Evolutionary conservation across 2,888 invertebrate species (phyloP), one percentile per base, ranked within the genome.

Genomic region (Drosophila fulvimacula): DNA sequence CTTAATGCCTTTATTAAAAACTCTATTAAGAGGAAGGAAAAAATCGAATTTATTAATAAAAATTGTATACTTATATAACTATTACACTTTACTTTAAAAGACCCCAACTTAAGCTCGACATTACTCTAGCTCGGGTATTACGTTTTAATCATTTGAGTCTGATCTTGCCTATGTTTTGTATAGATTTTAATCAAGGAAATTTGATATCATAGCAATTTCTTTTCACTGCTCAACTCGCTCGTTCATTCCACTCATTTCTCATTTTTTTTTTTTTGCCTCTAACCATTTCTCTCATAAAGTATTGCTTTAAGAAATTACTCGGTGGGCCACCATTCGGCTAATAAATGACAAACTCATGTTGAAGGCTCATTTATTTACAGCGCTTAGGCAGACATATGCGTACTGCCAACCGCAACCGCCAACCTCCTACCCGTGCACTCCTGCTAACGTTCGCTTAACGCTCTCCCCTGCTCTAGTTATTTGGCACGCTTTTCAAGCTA

Each of bases 341-440:
- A 63, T 76, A 76, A 79, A 88, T 89, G 88, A 88, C 80, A 85
- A 82, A 82, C 88, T 82, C 88, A 79, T 83, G 82, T 76, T 73
- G 82, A 82, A 79, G 73, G 83, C 82, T 85, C 83, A 85, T 83
- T 83, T 89, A 86, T 83, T 83, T 89, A 49, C 71, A 69, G 52
- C 65, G 83, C 73, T 72, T 88, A 76, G 82, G 69, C 75, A 70
- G 65, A 69, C 82, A 82, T 82, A 85, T 84, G 79, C 41, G 66
- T 36, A 39, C 65, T 61, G 69, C 39, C 69, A 72, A 60, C 57
- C 38, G 24, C 48, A 34, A 2, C 30, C n/a, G n/a, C n/a, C n/a
- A 46, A 4, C 56, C 9, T 11, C 39, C 6, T 46, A 46, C n/a
- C 27, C 27, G n/a, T 27, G 13, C 6, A 11, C 11, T 17, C 10